These are phyloP conservation scores for Epirrhoe tristata DNA, from an alignment of 2,888 invertebrate genomes.

Conservation along the genomic window DNA sequence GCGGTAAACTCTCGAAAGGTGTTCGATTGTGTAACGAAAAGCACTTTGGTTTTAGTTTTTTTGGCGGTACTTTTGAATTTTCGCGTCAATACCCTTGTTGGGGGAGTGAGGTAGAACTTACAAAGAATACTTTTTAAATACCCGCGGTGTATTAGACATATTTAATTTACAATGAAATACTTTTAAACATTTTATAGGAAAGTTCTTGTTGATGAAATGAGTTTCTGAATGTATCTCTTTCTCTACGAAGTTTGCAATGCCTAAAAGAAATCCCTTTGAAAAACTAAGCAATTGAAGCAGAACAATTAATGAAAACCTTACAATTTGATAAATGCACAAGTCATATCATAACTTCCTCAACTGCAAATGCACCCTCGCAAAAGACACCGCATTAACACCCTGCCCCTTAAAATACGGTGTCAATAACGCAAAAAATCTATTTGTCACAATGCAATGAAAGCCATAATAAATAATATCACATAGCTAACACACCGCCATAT, in stretches of 20 bases:
- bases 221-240: too few relatives aligned
- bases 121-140: not conserved
- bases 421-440: conserved; percentile 70
- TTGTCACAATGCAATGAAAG: conserved; percentile 67
- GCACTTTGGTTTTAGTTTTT: conserved; percentile 49
- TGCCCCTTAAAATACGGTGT: conserved; percentile 54
- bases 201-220: too few relatives aligned
- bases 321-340: conserved; percentile 9
- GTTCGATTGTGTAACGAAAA: conserved; percentile 77
- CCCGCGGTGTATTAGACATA: not conserved
- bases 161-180: not conserved
- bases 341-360: conserved; percentile 23
- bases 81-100: conserved; percentile 63
- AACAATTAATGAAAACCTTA: not conserved
- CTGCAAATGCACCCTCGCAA: conserved; percentile 33
- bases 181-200: not conserved
- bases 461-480: conserved; percentile 74
- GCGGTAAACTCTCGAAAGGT: conserved; percentile 72
- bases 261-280: too few relatives aligned
- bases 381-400: conserved; percentile 47
- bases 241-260: too few relatives aligned
- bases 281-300: too few relatives aligned
- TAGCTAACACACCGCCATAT: conserved; percentile 67
- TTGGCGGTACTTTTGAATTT: conserved; percentile 53
- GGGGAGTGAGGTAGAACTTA: conserved; percentile 20